Base-by-base conservation (phyloP, 2,888 invertebrate species). In the Saturnia pavonia region DNA sequence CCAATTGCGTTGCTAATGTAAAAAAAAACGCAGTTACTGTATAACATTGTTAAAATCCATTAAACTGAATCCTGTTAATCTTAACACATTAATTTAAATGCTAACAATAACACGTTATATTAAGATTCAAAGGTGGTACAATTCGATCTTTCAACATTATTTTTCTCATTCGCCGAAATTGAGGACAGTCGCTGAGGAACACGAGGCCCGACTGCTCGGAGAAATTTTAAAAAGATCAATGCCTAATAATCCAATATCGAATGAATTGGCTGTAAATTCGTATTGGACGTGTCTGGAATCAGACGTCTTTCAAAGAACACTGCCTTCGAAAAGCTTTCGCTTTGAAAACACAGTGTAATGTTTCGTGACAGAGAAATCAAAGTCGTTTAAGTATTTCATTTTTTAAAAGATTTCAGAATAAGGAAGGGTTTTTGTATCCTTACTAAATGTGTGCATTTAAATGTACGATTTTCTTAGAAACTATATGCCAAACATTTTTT, bases 201-300 rank as follows among this genome's bases (percentile, higher is more conserved):
- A 14, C 57, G 57, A 71, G 73, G 70, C 71, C 70, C 67, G 71
- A 72, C 78, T 77, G 77, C 79, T 80, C 80, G 80, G 77, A 8
- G 79, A 84, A 86, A 84, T 88, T 90, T 89, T 87, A 85, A 88
- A 91, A 89, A 91, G 91, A 92, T 92, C 93, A 91, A 90, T 91
- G 88, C 90, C 88, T 91, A 91, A 92, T 92, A 92, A 92, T 92
- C 92, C 90, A 88, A 92, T 91, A 90, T 89, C 88, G 88, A 90
- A 91, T 92, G 92, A 92, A 92, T 91, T 87, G 92, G 82, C 89
- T 90, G 91, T 88, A 92, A 92, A 92, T 92, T 92, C 88, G 88
- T 82, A 77, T 82, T 72, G 82, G 74, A 90, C 92, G 92, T 92
- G 92, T 73, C 87, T 80, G 75, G 92, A 87, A 84, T 84, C 65